Conservation (phyloP, 2,113 vertebrate species). For the Pyxicephalus adspersus region DNA sequence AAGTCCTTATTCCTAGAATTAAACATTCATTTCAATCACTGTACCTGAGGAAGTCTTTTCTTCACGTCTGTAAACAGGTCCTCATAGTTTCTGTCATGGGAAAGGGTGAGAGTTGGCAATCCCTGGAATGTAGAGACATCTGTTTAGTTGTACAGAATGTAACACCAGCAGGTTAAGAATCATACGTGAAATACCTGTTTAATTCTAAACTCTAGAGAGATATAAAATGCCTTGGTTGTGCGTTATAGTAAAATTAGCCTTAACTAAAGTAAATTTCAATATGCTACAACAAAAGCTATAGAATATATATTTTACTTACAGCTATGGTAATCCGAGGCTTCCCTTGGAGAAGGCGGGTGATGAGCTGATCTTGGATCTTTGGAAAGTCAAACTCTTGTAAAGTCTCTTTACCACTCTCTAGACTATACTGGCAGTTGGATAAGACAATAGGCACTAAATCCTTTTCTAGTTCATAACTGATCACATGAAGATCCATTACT, state of each 20-base stretch:
- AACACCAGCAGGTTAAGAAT: not conserved
- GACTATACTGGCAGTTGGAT: constrained; percentile 91
- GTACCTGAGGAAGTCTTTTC: constrained; percentile 83
- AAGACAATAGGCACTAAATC: constrained; percentile 88
- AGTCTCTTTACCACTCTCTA: constrained; percentile 82
- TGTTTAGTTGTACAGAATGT: not conserved
- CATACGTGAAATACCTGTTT: not conserved
- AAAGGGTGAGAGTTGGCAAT: constrained; percentile 86
- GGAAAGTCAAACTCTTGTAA: constrained; percentile 84
- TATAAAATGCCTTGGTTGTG: not conserved
- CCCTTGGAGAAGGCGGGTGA: constrained; percentile 85
- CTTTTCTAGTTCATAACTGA: constrained; percentile 85
- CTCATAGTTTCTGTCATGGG: constrained; percentile 88
- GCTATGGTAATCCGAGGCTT: constrained; percentile 83
- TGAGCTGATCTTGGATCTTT: constrained; percentile 89
- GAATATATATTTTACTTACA: constrained; percentile 67
- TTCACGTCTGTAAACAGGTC: constrained; percentile 82
- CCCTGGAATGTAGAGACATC: constrained; percentile 70
- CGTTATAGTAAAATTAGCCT: not conserved
- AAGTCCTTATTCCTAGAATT: not conserved
- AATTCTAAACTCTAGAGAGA: not conserved
- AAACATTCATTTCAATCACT: constrained; percentile 42
- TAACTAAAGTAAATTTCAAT: not conserved
- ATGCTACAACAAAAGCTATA: not conserved
- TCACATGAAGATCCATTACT: constrained; percentile 86